Conservation (phyloP, 2,888 invertebrate genomes). For the Andrena camellia region DNA sequence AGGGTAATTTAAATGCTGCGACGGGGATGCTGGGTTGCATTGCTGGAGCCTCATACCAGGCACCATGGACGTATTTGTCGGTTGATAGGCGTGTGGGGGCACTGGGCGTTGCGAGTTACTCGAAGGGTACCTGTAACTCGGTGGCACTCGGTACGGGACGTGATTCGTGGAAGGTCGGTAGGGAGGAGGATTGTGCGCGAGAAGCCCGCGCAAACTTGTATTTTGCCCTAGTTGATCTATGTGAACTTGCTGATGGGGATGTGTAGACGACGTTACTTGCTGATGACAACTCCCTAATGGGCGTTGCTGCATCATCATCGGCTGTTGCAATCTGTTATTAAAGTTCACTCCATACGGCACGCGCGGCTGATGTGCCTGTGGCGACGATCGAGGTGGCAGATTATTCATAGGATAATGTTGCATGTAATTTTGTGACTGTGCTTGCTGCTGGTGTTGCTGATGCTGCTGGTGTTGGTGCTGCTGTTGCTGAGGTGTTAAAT, state of each 20-base stretch:
- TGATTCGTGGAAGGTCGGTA: conserved; percentile 79
- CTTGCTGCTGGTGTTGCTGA: conserved; percentile 76
- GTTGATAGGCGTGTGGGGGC: conserved; percentile 78
- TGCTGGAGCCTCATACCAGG: conserved; percentile 79
- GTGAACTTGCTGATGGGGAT: conserved; percentile 86
- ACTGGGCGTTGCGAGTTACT: conserved; percentile 73
- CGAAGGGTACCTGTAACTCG: conserved; percentile 78
- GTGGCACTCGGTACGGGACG: conserved; percentile 79
- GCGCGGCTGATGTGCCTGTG: conserved; percentile 77
- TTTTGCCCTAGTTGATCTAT: conserved; percentile 80
- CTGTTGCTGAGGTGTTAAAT: conserved; percentile 82
- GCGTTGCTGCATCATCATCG: conserved; percentile 80
- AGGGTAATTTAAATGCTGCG: conserved; percentile 78
- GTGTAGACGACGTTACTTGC: conserved; percentile 87
- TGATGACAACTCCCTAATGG: conserved; percentile 81
- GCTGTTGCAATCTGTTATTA: conserved; percentile 81
- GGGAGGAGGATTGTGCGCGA: conserved; percentile 80
- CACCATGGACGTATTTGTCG: conserved; percentile 75
- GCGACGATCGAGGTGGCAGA: conserved; percentile 81
- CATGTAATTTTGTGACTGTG: conserved; percentile 83
- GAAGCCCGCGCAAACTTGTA: conserved; percentile 73
- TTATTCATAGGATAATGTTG: conserved; percentile 83
- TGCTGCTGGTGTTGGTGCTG: conserved; percentile 80
- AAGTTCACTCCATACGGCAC: conserved; percentile 79
- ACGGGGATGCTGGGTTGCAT: conserved; percentile 71